Base-by-base conservation (phyloP, 2,888 invertebrate species). In the Zygaena filipendulae region DNA sequence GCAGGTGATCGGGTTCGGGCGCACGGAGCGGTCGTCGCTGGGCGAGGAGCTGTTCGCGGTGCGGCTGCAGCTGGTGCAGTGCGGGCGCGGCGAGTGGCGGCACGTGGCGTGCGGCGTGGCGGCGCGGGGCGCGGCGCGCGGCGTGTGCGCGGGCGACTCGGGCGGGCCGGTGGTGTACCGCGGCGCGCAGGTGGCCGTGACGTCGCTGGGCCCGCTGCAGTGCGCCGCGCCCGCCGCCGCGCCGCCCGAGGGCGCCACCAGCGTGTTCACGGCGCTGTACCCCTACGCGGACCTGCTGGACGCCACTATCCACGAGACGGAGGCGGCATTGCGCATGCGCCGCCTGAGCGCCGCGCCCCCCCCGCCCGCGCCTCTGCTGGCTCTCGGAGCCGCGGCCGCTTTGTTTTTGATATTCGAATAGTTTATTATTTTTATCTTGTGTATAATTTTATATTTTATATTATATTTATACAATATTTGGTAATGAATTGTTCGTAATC, bases 111-210 rank as follows among this genome's bases (percentile, higher is more conserved):
- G 70, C 47, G 61, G 53, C 32, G 43, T 39, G 39, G 45, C 40
- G 27, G 30, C 28, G 13, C 26, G 28, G 14, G 35, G 23, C 4
- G 11, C 25, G 23, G 32, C 43, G 13, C 46, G 57, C 29, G 71
- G 67, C 35, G 72, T 72, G 31, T 74, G 75, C 58, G 46, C 67
- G 14, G 74, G 75, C 1, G 75, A 74, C 58, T 72, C 71, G 13
- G 75, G 74, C 28, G 75, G 72, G 27, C 71, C 74, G 12, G 60
- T 63, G 33, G 14, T 68, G 29, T 55, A 50, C 39, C 39, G 40
- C 23, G 61, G 60, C 32, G 40, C 35, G 21, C 56, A 51, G 54
- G 48, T 68, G 38, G 70, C 53, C 24, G 57, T 70, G 21, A 68
- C 70, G 23, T 70, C 70, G 22, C 59, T 70, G 70, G 71, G 71